phyloP scores from a whole-genome alignment of 2,113 vertebrate genomes.

The Garra rufa region DNA sequence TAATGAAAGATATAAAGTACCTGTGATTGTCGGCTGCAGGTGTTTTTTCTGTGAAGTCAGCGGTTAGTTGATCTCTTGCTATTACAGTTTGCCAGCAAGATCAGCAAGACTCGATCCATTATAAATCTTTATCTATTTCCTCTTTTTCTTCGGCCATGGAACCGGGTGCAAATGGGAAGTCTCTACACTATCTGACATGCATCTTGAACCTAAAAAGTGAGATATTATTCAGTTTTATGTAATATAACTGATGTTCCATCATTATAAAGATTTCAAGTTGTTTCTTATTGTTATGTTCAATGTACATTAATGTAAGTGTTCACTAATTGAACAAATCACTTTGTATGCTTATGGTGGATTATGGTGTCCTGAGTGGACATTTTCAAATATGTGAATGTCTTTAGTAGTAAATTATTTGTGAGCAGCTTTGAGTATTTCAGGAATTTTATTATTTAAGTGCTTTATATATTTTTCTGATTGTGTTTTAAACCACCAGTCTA shows the following conservation, averaged over 20 bases:
- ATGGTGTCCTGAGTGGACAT: not conserved
- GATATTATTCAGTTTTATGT: constrained; percentile 65
- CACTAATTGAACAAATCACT: not conserved
- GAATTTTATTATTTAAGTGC: not conserved
- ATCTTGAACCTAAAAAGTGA: constrained; percentile 54
- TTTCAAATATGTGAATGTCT: not conserved
- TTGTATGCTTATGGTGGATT: not conserved
- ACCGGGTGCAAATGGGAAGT: constrained; percentile 74
- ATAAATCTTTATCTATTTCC: constrained; percentile 75
- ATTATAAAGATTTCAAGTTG: not conserved
- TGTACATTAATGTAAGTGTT: not conserved
- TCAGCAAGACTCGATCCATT: constrained; percentile 53
- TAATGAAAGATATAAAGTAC: not conserved
- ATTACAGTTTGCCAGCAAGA: constrained; percentile 56
- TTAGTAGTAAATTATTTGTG: not conserved
- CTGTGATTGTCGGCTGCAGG: constrained; percentile 3
- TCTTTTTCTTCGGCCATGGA: constrained; percentile 67
- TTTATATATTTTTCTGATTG: not conserved
- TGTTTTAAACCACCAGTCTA: not conserved
- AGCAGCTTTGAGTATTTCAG: not conserved
- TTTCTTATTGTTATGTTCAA: not conserved
- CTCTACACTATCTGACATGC: constrained; percentile 40
- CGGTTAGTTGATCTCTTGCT: constrained; percentile 5
- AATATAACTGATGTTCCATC: not conserved
- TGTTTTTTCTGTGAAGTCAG: not conserved